Conservation (phyloP, 1,140 invertebrate genomes). For the Reticulitermes speratus region DNA sequence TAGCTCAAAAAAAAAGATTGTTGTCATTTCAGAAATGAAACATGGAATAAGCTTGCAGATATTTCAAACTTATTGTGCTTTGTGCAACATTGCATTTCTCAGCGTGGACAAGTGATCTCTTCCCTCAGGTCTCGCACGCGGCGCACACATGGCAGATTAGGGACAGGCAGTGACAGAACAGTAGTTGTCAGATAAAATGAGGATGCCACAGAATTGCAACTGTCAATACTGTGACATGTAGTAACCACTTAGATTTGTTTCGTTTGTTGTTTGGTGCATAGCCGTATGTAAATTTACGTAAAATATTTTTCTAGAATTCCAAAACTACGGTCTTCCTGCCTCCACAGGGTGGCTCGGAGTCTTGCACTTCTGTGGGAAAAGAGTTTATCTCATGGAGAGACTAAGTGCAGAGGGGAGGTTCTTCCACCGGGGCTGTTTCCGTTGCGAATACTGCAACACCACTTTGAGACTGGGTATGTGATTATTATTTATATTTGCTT, state of each 20-base stretch:
- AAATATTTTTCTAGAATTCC: slow-evolving; percentile 51
- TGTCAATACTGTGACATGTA: neutral
- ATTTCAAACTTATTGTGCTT: too few relatives aligned
- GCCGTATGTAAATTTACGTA: too few relatives aligned
- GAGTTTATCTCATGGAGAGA: slow-evolving; percentile 86
- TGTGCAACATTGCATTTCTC: too few relatives aligned
- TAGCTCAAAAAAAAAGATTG: too few relatives aligned
- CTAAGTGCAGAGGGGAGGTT: slow-evolving; percentile 82
- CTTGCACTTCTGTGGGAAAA: slow-evolving; percentile 85
- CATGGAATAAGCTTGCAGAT: too few relatives aligned
- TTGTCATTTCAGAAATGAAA: too few relatives aligned
- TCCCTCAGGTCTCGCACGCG: too few relatives aligned
- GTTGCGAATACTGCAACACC: slow-evolving; percentile 72
- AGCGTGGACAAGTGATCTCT: too few relatives aligned
- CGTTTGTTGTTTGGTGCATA: too few relatives aligned
- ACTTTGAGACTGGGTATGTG: slow-evolving; percentile 64
- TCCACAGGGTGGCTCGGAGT: slow-evolving; percentile 67
- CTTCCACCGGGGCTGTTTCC: slow-evolving; percentile 83
- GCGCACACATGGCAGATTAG: neutral
- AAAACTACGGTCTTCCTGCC: slow-evolving; percentile 59
- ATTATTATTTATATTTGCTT: neutral
- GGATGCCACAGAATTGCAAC: neutral
- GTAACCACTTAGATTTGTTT: neutral
- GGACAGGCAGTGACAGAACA: neutral
- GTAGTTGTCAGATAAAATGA: neutral